A percentile compares a stretch with the other conserved stretches of the same genome.
Evolutionary conservation across 2,113 vertebrate genomes (phyloP).

Genomic region (Bostrychus sinensis): DNA sequence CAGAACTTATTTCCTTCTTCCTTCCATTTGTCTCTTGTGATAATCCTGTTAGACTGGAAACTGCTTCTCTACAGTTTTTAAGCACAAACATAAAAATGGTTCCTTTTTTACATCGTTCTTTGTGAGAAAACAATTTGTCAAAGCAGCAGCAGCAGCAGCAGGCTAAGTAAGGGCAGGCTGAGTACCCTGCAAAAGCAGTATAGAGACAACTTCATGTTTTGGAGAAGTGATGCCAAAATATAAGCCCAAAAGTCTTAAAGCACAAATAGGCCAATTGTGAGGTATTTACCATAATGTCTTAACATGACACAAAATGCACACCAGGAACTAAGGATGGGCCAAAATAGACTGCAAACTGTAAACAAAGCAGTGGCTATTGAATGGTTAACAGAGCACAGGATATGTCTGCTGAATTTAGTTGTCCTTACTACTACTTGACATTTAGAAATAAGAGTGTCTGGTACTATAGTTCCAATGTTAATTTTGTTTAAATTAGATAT

Average conservation of each 20-base stretch:
- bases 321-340: neutral
- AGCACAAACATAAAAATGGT: neutral
- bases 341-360: neutral
- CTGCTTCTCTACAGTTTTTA: neutral
- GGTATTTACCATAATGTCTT: too few species aligned
- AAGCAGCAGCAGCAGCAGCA: neutral
- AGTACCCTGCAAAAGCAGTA: neutral
- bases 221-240: neutral
- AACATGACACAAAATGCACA: too few species aligned
- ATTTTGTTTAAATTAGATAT: too few species aligned
- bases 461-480: too few species aligned
- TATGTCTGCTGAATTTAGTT: too few species aligned
- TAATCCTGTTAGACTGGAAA: slow-evolving; percentile 7
- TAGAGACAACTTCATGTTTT: neutral
- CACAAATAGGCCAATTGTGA: neutral
- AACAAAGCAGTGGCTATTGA: neutral
- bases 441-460: too few species aligned
- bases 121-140: slow-evolving; percentile 7
- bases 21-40: neutral
- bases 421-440: too few species aligned
- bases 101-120: neutral
- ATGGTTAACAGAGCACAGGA: too few species aligned
- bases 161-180: neutral
- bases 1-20: neutral
- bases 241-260: neutral